Percentiles rank a stretch among this genome's conserved stretches.
Evolutionary conservation across 2,888 invertebrate genomes (phyloP).

Genomic region (Trypoxylon attenuatum): DNA sequence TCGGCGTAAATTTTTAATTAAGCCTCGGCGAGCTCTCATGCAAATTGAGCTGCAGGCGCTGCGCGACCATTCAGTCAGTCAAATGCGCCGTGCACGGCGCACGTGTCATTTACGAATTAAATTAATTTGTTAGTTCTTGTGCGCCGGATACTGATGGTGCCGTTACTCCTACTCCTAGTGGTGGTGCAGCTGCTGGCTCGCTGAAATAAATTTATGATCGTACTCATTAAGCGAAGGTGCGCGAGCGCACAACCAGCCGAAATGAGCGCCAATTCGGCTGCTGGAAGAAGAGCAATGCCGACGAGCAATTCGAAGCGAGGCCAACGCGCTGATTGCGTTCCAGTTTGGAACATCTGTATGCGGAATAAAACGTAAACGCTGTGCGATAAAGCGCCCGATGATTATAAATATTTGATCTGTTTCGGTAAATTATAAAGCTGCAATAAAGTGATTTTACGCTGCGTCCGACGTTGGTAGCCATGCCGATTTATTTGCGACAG

Average conservation of each 20-base stretch:
- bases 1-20: conserved; percentile 52
- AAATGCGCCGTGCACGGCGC: conserved; percentile 47
- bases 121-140: conserved; percentile 50
- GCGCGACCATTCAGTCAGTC: conserved; percentile 36
- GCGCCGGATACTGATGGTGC: no score
- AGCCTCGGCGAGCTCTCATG: conserved; percentile 42
- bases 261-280: conserved; percentile 11
- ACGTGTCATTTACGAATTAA: conserved; percentile 49
- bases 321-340: conserved; percentile 27
- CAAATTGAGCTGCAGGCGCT: conserved; percentile 49
- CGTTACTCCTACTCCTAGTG: no score
- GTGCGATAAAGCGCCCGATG: conserved; percentile 19
- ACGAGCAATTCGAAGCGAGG: neutral
- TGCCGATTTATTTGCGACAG: neutral
- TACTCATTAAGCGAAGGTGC: conserved; percentile 39
- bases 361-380: conserved; percentile 28
- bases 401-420: conserved; percentile 40
- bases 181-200: no score
- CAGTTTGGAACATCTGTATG: conserved; percentile 33
- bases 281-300: neutral
- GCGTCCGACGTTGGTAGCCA: conserved; percentile 7
- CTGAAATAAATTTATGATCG: conserved; percentile 44
- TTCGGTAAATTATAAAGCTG: conserved; percentile 37
- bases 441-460: conserved; percentile 6
- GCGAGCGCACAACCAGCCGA: conserved; percentile 4